Conservation (phyloP, 2,888 invertebrate species). For the Augochlorella aurata region DNA sequence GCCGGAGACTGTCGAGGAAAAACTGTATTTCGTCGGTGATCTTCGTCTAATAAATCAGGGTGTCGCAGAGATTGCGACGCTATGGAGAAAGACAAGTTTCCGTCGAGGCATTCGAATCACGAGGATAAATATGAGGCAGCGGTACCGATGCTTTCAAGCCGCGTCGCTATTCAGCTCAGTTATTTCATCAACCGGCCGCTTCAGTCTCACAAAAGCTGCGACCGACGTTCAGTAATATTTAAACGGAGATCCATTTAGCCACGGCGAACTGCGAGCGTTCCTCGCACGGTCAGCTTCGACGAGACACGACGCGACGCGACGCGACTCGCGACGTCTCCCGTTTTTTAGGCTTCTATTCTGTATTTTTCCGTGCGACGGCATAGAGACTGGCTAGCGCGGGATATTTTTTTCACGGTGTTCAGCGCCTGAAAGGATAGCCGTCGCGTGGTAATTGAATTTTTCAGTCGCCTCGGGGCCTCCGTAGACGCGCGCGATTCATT, state of each 20-base stretch:
- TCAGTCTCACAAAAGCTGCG: constrained; percentile 1
- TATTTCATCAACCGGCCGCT: constrained; percentile 9
- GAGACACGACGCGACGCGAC: neutral
- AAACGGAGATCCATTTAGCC: constrained; percentile 14
- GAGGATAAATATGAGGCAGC: constrained; percentile 17
- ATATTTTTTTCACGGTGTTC: neutral
- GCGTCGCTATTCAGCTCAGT: constrained; percentile 13
- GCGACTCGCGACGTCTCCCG: neutral
- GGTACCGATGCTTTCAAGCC: constrained; percentile 12
- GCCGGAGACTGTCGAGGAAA: neutral
- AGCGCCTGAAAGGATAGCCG: constrained; percentile 43
- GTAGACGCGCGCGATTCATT: constrained; percentile 67
- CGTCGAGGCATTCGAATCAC: neutral
- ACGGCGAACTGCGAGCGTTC: neutral
- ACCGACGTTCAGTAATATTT: constrained; percentile 6
- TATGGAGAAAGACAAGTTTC: neutral
- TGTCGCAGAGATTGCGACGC: neutral
- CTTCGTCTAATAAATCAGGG: neutral
- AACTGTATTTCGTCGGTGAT: neutral
- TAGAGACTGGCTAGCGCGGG: neutral
- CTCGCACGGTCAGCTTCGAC: neutral
- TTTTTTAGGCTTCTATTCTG: constrained; percentile 11
- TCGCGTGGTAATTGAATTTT: constrained; percentile 65
- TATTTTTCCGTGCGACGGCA: constrained; percentile 22
- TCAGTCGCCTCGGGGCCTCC: constrained; percentile 57